These are phyloP conservation scores for Microctonus brassicae DNA, from an alignment of 2,888 invertebrate species.

Conservation along the genomic window DNA sequence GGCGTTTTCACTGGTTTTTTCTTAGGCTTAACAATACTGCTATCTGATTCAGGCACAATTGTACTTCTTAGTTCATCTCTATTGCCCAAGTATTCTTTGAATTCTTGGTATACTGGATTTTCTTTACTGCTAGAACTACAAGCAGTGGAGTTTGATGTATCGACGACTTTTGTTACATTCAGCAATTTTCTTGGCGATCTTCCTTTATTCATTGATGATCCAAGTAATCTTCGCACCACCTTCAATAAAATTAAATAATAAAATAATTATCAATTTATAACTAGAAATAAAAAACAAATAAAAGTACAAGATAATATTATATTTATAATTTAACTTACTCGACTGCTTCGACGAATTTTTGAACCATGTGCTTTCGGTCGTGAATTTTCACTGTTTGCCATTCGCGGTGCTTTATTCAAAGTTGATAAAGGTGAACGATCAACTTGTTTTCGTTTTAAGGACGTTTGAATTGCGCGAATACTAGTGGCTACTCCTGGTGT, in stretches of 20 bases:
- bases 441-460: constrained; percentile 60
- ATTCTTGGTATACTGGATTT: constrained; percentile 59
- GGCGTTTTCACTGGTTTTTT: constrained; percentile 54
- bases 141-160: constrained; percentile 1
- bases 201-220: constrained; percentile 5
- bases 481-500: constrained; percentile 52
- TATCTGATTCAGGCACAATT: constrained; percentile 65
- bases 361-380: constrained; percentile 44
- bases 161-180: constrained; percentile 37
- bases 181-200: constrained; percentile 21
- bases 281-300: background rate
- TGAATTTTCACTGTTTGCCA: constrained; percentile 49
- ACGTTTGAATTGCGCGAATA: constrained; percentile 52
- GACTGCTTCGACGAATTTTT: constrained; percentile 52
- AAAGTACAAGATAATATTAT: background rate
- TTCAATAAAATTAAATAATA: background rate
- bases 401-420: constrained; percentile 51
- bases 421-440: constrained; percentile 56
- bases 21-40: constrained; percentile 41
- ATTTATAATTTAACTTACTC: constrained; percentile 39
- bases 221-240: constrained; percentile 38
- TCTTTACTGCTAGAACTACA: constrained; percentile 33
- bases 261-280: background rate
- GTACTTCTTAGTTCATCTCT: constrained; percentile 73
- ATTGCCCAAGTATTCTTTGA: constrained; percentile 72